Percentiles rank a stretch among this genome's conserved stretches.
phyloP scores from a whole-genome alignment of 2,113 vertebrate genomes.

The Chaetodon auriga region DNA sequence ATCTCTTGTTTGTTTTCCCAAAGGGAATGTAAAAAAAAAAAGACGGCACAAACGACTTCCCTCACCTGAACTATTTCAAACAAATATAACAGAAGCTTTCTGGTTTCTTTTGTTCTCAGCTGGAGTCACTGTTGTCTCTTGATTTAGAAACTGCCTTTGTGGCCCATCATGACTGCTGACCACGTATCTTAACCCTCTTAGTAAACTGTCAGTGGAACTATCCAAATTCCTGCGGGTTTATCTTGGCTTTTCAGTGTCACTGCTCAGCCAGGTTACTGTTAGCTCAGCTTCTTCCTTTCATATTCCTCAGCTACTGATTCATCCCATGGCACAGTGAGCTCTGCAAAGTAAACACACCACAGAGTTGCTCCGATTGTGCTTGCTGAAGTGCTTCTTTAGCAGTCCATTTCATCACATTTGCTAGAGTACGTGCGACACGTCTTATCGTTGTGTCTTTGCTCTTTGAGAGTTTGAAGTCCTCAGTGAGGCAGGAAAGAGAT shows the following conservation, averaged over 20 bases:
- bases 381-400: slow-evolving; percentile 37
- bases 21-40: neutral
- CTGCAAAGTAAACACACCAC: slow-evolving; percentile 38
- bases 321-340: slow-evolving; percentile 45
- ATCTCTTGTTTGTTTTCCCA: slow-evolving; percentile 13
- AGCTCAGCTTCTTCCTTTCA: slow-evolving; percentile 69
- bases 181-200: slow-evolving; percentile 22
- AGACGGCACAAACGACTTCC: neutral
- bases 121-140: neutral
- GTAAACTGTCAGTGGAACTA: slow-evolving; percentile 18
- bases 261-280: slow-evolving; percentile 53
- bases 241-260: slow-evolving; percentile 19
- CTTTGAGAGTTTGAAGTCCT: slow-evolving; percentile 16
- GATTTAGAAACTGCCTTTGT: slow-evolving; percentile 29
- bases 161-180: slow-evolving; percentile 38
- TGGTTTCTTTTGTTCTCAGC: neutral
- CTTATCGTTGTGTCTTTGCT: slow-evolving; percentile 2
- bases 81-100: neutral
- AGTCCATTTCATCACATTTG: slow-evolving; percentile 40
- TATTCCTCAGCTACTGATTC: slow-evolving; percentile 42
- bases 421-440: slow-evolving; percentile 6
- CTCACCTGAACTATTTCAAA: neutral
- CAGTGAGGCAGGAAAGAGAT: slow-evolving; percentile 9
- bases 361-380: slow-evolving; percentile 37
- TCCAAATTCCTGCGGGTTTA: slow-evolving; percentile 13